These are phyloP conservation scores for Lophotis ruficrista DNA, from an alignment of 2,113 vertebrate species.

Conservation along the genomic window DNA sequence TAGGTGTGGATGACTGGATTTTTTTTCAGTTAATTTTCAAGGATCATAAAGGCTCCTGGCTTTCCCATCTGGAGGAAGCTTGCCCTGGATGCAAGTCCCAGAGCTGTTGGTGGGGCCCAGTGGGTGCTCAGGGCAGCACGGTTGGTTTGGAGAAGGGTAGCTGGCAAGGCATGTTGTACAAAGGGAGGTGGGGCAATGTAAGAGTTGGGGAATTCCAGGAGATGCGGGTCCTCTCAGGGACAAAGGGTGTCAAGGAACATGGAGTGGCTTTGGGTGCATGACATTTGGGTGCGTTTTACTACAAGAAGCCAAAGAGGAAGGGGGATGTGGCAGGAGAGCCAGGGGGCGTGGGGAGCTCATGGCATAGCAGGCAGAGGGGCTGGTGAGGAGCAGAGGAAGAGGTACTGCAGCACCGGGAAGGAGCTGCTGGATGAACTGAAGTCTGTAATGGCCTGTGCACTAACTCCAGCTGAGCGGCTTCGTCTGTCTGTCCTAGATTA, in stretches of 20 bases:
- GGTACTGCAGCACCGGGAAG: not conserved
- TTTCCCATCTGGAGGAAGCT: not conserved
- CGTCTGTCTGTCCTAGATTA: not conserved
- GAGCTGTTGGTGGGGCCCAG: fast-evolving
- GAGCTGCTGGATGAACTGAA: not conserved
- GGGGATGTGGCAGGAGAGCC: fast-evolving
- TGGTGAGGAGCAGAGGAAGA: not conserved
- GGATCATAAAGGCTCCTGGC: not conserved
- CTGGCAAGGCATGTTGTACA: fast-evolving
- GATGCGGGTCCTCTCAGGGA: not conserved
- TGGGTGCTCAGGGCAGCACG: fast-evolving
- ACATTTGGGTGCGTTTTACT: not conserved
- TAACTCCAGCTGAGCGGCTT: not conserved
- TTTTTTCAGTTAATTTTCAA: not conserved
- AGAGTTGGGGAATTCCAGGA: not conserved
- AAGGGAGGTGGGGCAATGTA: fast-evolving
- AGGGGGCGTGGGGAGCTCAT: not conserved
- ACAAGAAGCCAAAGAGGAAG: not conserved
- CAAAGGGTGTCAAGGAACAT: fast-evolving
- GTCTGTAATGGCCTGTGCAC: not conserved
- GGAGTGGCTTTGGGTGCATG: not conserved
- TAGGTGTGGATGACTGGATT: not conserved
- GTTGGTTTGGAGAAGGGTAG: fast-evolving
- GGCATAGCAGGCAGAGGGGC: fast-evolving
- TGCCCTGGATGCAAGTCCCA: not conserved